phyloP scores from a whole-genome alignment of 23 tunicate species.

The Trididemnum miniatum region DNA sequence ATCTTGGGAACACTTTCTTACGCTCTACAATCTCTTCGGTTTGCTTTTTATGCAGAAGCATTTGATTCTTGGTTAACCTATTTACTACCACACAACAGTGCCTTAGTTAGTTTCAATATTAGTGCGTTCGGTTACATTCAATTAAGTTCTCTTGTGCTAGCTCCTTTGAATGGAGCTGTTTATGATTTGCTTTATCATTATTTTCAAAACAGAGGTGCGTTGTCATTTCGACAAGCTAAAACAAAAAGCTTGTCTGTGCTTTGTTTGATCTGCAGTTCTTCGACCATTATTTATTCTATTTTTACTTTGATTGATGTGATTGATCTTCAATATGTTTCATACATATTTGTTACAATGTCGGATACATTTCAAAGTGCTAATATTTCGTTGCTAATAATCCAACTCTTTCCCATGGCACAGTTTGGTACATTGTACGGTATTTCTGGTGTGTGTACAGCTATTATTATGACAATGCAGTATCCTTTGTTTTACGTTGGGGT shows the following conservation, averaged over 20 bases:
- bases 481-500: neutral
- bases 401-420: neutral
- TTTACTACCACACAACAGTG: neutral
- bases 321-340: neutral
- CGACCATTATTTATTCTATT: neutral
- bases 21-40: neutral
- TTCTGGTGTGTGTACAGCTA: neutral
- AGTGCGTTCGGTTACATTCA: constrained; percentile 1
- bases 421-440: constrained; percentile 13
- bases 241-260: neutral
- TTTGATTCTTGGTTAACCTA: neutral
- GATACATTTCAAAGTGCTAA: neutral
- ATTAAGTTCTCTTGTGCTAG: neutral
- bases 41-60: neutral
- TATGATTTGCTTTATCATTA: neutral
- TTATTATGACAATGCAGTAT: neutral
- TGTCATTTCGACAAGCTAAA: neutral
- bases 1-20: neutral
- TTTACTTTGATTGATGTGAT: neutral
- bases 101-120: neutral
- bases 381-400: neutral
- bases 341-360: neutral
- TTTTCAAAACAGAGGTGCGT: neutral
- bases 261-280: neutral
- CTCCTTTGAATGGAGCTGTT: constrained; percentile 2